Base-by-base conservation (phyloP, 2,797 vertebrate species). In the Lutra lutra region DNA sequence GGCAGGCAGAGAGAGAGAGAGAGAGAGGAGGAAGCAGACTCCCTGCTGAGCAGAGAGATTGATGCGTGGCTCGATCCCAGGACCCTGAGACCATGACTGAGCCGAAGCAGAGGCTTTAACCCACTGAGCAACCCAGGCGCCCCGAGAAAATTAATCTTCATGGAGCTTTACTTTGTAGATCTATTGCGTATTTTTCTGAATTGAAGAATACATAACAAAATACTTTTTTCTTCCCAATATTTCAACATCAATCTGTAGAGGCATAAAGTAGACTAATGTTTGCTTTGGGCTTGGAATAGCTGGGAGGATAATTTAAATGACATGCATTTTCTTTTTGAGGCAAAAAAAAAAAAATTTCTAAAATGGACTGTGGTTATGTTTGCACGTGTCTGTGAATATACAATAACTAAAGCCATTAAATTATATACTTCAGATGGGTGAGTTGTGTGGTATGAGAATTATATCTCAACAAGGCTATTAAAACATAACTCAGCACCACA, bases 271-370 rank as follows among this genome's bases (percentile, higher is more conserved):
- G 25, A 87, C 82, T 75, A 73, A 66, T 82, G 10, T 17, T 70
- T 56, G 40, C 80, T 58, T 87, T 5, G 38, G 56, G 35, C 62
- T 91, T 9, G 7, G 38, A 54, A 35, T 72, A 38, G 64, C 6
- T 54, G 43, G 40, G 4, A 56, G 17, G 32, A 51, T 64, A 60
- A 35, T 13, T 64, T 80, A 73, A 82, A 32, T 43, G 64, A 32
- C 48, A 82, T 3, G 13, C 32, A 14, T 8, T 60, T 93, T 93
- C 87, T 86, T 89, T 77, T 48, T 51, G 27, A 86, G n/a, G 38
- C 29, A 27, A 90, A 90, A 40, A 93, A n/a, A n/a, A n/a, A 94
- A 86, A 86, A 73, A 80, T 20, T 86, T 75, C n/a, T 86, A 51
- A 93, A 58, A 54, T 95, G 35, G 54, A 87, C 46, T 75, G 15